These are phyloP conservation scores for Tenthredo notha DNA, from an alignment of 2,888 invertebrate genomes.

Conservation along the genomic window DNA sequence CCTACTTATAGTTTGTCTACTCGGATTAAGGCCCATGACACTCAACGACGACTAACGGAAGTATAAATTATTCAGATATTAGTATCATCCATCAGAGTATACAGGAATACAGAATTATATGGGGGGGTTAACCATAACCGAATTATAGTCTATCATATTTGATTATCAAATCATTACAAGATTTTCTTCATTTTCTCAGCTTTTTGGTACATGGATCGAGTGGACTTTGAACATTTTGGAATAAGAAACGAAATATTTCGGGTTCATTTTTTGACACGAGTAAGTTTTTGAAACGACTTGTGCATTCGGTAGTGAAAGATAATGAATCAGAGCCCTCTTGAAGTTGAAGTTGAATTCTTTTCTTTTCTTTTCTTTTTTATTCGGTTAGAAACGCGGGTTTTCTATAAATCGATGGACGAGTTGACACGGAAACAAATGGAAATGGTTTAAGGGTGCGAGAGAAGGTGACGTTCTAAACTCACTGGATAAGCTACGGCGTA, in stretches of 20 bases:
- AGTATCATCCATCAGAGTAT: not conserved
- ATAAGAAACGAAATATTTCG: not conserved
- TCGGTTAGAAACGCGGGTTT: constrained; percentile 32
- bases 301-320: not conserved
- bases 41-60: not conserved
- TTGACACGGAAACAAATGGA: constrained; percentile 24
- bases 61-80: not conserved
- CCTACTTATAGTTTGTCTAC: constrained; percentile 48
- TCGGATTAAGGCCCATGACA: constrained; percentile 15
- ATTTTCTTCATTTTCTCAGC: not conserved
- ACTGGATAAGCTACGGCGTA: constrained; percentile 15
- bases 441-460: constrained; percentile 7
- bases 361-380: not conserved
- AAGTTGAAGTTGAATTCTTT: not conserved
- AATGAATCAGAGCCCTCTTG: constrained; percentile 23
- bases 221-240: not conserved
- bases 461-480: not conserved
- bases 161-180: not conserved
- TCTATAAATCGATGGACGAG: constrained; percentile 35
- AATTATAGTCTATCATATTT: not conserved
- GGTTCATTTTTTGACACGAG: not conserved
- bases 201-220: not conserved
- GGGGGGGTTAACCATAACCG: not conserved
- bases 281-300: not conserved
- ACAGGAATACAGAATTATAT: not conserved